These are phyloP conservation scores for Leptarthrus brevirostris DNA, from an alignment of 2,888 invertebrate species.

Conservation along the genomic window DNA sequence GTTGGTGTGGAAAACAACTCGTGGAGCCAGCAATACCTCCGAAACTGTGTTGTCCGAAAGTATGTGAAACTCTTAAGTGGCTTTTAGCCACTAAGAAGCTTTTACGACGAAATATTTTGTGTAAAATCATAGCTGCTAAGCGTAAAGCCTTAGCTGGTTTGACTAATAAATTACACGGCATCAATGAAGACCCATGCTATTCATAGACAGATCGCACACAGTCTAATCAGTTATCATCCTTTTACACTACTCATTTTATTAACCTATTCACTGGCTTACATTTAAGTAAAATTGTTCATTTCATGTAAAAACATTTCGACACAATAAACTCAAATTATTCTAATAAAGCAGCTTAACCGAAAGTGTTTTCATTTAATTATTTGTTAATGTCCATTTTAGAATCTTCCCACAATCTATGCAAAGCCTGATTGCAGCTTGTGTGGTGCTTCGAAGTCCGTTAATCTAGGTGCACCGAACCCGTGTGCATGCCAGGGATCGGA, in stretches of 20 bases:
- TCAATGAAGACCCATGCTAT: too few relatives aligned
- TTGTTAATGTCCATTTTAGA: conserved; percentile 35
- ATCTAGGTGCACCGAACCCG: neutral
- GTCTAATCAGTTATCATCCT: too few relatives aligned
- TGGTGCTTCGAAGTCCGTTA: neutral
- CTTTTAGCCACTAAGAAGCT: conserved; percentile 60
- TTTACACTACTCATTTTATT: too few relatives aligned
- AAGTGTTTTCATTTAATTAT: conserved; percentile 29
- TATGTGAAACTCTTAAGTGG: conserved; percentile 62
- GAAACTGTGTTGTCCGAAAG: conserved; percentile 59
- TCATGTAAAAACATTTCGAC: conserved; percentile 38
- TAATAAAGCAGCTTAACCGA: conserved; percentile 5
- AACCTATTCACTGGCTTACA: neutral
- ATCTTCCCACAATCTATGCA: conserved; percentile 13
- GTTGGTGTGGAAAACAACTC: conserved; percentile 63
- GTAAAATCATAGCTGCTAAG: conserved; percentile 10
- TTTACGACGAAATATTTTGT: conserved; percentile 60
- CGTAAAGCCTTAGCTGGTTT: neutral
- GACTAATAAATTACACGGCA: neutral
- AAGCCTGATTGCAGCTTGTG: conserved; percentile 7
- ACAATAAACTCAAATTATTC: conserved; percentile 38
- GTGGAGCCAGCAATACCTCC: conserved; percentile 65
- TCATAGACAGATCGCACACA: too few relatives aligned
- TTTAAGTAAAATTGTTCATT: neutral
- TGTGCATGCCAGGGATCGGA: neutral